Conservation (phyloP, 37 sponge, comb jelly and placozoan genomes). For the Amphimedon queenslandica region DNA sequence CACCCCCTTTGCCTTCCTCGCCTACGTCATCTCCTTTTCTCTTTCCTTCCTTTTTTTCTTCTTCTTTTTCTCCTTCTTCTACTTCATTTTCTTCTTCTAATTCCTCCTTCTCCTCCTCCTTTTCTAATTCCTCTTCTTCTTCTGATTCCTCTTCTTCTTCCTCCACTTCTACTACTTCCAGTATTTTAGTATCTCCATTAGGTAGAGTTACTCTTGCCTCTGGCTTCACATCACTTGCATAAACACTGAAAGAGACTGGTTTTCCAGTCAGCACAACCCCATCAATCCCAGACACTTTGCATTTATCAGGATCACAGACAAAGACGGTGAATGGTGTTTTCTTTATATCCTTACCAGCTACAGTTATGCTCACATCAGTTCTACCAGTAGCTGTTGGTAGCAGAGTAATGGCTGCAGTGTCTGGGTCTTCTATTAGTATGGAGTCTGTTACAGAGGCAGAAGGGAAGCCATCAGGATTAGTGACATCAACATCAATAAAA, state of each 20-base stretch:
- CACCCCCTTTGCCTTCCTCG: too few species aligned
- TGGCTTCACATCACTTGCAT: background rate
- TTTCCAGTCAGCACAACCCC: background rate
- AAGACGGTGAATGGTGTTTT: conserved; percentile 48
- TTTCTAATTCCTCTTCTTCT: too few species aligned
- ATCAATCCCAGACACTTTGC: conserved; percentile 18
- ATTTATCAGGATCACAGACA: conserved; percentile 27
- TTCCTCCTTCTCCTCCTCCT: background rate
- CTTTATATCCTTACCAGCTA: conserved; percentile 10
- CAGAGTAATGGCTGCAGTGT: conserved; percentile 29
- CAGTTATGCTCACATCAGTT: conserved; percentile 20
- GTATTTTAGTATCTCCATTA: background rate
- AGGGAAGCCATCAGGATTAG: too few species aligned
- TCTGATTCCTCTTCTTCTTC: background rate
- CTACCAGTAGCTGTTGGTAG: conserved; percentile 4
- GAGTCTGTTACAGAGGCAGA: too few species aligned
- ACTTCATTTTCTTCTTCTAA: background rate
- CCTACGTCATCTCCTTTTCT: too few species aligned
- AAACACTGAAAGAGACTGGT: background rate
- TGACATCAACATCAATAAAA: conserved; percentile 27
- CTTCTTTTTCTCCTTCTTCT: too few species aligned
- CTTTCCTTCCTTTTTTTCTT: too few species aligned
- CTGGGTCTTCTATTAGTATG: conserved; percentile 74
- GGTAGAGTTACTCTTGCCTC: background rate
- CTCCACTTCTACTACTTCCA: background rate